Conservation (phyloP, 2,888 invertebrate species). For the Acrocyrtus sp. region DNA sequence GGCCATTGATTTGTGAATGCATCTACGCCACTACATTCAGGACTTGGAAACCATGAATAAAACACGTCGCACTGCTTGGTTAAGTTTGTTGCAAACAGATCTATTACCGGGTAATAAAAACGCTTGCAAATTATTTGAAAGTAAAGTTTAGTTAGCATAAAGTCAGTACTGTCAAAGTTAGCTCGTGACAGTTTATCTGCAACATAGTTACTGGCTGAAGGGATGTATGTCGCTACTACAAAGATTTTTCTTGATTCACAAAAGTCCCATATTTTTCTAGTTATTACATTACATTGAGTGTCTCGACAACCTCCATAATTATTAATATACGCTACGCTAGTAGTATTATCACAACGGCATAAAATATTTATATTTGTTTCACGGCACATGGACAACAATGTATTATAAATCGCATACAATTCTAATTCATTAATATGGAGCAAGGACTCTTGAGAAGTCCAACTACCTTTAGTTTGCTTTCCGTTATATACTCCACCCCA, state of each 20-base stretch:
- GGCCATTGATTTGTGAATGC: conserved; percentile 31
- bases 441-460: background rate
- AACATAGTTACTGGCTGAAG: conserved; percentile 4
- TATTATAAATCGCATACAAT: conserved; percentile 24
- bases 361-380: background rate
- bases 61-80: conserved; percentile 16
- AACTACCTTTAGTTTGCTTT: conserved; percentile 3
- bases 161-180: conserved; percentile 6
- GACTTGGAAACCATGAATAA: conserved; percentile 27
- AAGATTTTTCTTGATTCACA: conserved; percentile 27
- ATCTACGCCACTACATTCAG: conserved; percentile 4
- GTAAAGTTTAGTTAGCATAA: background rate
- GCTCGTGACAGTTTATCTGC: conserved; percentile 22
- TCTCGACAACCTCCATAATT: conserved; percentile 15
- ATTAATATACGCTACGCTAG: conserved; percentile 36
- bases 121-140: conserved; percentile 8
- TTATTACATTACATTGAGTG: conserved; percentile 4
- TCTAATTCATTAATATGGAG: conserved; percentile 25
- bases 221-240: conserved; percentile 20
- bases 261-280: conserved; percentile 23
- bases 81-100: conserved; percentile 28
- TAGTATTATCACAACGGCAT: conserved; percentile 35
- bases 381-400: background rate
- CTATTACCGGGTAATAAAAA: conserved; percentile 3
- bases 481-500: conserved; percentile 24